Percentiles rank a stretch among this genome's conserved stretches.
Evolutionary conservation across 2,797 vertebrate species (phyloP).

Genomic region (Denticeps clupeoides): DNA sequence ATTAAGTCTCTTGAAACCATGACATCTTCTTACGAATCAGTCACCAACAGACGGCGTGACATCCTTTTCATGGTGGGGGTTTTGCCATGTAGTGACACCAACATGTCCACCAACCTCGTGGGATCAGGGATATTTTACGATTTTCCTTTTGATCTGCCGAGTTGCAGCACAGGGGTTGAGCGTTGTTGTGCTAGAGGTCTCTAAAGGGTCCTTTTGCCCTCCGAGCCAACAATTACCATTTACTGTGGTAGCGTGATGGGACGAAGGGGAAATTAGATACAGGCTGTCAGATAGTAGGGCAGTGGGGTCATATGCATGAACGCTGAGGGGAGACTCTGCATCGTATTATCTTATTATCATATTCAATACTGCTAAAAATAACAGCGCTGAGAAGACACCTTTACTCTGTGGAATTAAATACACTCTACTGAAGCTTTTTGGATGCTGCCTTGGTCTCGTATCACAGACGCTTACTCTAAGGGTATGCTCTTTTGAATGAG

Average conservation of each 20-base stretch:
- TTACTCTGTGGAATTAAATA: conserved; percentile 9
- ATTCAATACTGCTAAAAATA: conserved; percentile 29
- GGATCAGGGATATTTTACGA: too few relatives aligned
- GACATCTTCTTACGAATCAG: too few relatives aligned
- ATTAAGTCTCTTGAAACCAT: too few relatives aligned
- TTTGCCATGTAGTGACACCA: too few relatives aligned
- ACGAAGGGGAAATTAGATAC: not conserved
- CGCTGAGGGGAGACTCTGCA: conserved; percentile 2
- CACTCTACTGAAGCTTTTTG: conserved; percentile 11
- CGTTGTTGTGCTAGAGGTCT: too few relatives aligned
- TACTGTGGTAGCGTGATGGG: too few relatives aligned
- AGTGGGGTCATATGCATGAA: conserved; percentile 5
- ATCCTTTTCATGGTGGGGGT: too few relatives aligned
- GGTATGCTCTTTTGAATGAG: not conserved
- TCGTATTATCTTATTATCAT: conserved; percentile 24
- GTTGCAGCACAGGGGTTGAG: too few relatives aligned
- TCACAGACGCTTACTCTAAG: not conserved
- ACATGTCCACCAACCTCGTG: too few relatives aligned
- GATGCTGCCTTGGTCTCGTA: not conserved
- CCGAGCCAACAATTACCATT: conserved; percentile 24
- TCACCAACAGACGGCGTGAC: too few relatives aligned
- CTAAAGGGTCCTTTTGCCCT: conserved; percentile 27
- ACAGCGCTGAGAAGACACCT: conserved; percentile 21
- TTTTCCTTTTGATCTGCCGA: too few relatives aligned
- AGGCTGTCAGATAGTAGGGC: conserved; percentile 1